Percentiles rank a stretch among this genome's conserved stretches.
Evolutionary conservation across 2,797 vertebrate species (phyloP).

Genomic region (Furcifer pardalis): DNA sequence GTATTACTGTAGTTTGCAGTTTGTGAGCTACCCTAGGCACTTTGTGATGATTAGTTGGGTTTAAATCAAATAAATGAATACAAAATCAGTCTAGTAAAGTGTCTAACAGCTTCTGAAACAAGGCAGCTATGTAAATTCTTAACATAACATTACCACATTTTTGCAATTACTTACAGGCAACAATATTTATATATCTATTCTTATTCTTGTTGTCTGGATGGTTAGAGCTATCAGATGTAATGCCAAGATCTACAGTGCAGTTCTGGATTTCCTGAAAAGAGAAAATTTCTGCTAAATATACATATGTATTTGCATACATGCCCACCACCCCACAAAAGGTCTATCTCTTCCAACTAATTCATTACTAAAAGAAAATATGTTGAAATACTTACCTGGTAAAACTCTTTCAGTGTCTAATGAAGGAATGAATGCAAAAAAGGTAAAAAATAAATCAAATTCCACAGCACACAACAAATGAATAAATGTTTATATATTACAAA

Average conservation of each 20-base stretch:
- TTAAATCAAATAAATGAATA: not conserved
- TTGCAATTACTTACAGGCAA: conserved; percentile 87
- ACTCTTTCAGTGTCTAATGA: conserved; percentile 98
- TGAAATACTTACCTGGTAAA: conserved; percentile 95
- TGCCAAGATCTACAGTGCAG: conserved; percentile 88
- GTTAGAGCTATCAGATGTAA: conserved; percentile 90
- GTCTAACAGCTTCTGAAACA: not conserved
- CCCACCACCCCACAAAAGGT: conserved; percentile 64
- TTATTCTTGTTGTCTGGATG: conserved; percentile 95
- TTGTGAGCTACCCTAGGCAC: not conserved
- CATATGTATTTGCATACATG: conserved; percentile 49
- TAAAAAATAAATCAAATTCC: conserved; percentile 92
- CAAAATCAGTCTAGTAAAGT: not conserved
- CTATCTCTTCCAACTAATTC: conserved; percentile 73
- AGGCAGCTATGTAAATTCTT: not conserved
- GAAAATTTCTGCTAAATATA: conserved; percentile 43
- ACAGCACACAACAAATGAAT: conserved; percentile 83
- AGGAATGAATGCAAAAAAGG: conserved; percentile 92
- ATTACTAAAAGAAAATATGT: conserved; percentile 78
- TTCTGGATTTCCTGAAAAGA: conserved; percentile 88
- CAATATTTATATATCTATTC: conserved; percentile 94
- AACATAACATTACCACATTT: not conserved
- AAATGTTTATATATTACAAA: conserved; percentile 76
- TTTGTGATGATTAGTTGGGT: not conserved
- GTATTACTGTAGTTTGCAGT: too few relatives aligned